Evolutionary conservation across 2,797 vertebrate genomes (phyloP).

Genomic region (Liasis olivaceus): DNA sequence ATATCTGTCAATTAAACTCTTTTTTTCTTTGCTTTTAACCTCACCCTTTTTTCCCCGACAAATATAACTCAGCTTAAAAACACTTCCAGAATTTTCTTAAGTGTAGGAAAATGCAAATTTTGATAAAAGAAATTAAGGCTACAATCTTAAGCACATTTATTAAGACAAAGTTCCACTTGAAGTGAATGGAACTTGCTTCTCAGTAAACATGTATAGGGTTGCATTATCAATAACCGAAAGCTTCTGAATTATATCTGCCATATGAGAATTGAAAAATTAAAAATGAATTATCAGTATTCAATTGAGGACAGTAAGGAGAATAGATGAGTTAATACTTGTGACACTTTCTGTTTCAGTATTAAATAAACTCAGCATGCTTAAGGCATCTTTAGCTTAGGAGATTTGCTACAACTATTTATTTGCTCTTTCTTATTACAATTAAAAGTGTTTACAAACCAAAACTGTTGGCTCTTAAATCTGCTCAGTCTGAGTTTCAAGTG

Average conservation of each 20-base stretch:
- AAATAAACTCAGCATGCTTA: neutral
- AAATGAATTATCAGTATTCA: neutral
- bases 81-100: neutral
- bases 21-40: neutral
- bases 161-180: neutral
- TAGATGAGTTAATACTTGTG: neutral
- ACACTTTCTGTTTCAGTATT: neutral
- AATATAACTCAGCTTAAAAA: neutral
- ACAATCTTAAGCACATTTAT: neutral
- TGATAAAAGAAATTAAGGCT: neutral
- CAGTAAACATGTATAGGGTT: neutral
- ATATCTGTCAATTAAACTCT: neutral
- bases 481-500: no score
- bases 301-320: neutral
- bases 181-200: neutral
- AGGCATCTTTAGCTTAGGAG: no score
- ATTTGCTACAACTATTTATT: no score
- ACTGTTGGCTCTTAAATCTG: no score
- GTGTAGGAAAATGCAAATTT: neutral
- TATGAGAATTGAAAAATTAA: neutral
- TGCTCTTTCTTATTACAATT: neutral
- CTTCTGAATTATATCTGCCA: neutral
- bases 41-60: neutral
- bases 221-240: neutral
- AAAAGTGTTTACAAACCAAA: no score